These are phyloP conservation scores for Diarsia dahlii DNA, from an alignment of 2,888 invertebrate species.

Conservation along the genomic window DNA sequence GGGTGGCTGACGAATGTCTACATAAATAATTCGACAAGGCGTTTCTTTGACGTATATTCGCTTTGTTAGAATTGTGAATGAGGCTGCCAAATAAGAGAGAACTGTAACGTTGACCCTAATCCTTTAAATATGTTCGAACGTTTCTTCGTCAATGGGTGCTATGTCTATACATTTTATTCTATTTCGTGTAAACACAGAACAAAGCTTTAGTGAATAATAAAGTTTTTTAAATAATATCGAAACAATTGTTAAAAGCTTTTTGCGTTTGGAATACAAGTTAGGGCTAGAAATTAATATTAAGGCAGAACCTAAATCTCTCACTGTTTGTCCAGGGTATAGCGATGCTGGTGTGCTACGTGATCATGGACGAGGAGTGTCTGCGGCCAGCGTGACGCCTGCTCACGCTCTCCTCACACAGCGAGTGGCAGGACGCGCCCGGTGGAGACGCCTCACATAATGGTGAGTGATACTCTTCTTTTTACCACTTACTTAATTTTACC, in stretches of 20 bases:
- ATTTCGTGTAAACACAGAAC: neutral
- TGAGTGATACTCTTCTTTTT: conserved; percentile 79
- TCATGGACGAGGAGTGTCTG: conserved; percentile 90
- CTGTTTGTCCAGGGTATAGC: conserved; percentile 87
- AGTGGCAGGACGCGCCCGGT: conserved; percentile 89
- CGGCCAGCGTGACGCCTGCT: conserved; percentile 82
- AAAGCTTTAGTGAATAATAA: neutral
- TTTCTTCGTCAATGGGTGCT: neutral
- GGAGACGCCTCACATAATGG: conserved; percentile 91
- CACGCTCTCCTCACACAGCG: conserved; percentile 79
- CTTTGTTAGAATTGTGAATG: conserved; percentile 43
- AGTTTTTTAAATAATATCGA: too few relatives aligned
- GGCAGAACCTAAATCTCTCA: neutral
- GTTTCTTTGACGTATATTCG: conserved; percentile 63
- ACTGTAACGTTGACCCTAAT: neutral
- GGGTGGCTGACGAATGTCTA: conserved; percentile 52
- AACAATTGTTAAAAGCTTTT: too few relatives aligned
- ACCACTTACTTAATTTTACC: too few relatives aligned
- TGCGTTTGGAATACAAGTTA: neutral
- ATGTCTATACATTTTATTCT: neutral
- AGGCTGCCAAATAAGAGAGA: neutral
- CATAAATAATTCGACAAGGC: conserved; percentile 76
- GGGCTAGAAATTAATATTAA: neutral
- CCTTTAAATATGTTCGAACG: neutral
- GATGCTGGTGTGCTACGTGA: conserved; percentile 91